Evolutionary conservation across 2,113 vertebrate species (phyloP).

Genomic region (Chrysemys picta): DNA sequence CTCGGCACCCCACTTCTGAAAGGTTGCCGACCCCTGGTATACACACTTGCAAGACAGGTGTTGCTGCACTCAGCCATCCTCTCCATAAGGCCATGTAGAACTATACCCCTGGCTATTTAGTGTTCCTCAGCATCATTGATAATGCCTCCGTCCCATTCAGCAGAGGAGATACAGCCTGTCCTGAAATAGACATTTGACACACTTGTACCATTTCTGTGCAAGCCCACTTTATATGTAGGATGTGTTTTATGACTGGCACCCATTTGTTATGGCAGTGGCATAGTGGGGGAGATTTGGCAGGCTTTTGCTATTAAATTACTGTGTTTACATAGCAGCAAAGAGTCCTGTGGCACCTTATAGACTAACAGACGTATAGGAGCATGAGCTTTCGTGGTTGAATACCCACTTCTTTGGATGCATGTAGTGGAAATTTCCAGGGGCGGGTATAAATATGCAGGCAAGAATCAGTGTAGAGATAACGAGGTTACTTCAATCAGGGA

Average conservation of each 20-base stretch:
- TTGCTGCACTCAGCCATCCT: not conserved
- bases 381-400: too few relatives aligned
- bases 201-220: not conserved
- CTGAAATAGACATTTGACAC: not conserved
- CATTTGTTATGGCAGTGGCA: not conserved
- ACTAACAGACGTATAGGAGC: too few relatives aligned
- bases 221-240: not conserved
- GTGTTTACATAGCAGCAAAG: not conserved
- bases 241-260: not conserved
- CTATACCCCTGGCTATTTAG: not conserved
- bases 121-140: not conserved
- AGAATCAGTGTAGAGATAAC: too few relatives aligned
- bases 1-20: too few relatives aligned
- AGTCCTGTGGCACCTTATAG: too few relatives aligned
- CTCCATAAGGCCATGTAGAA: not conserved
- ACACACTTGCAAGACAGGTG: not conserved
- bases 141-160: not conserved
- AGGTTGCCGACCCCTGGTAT: not conserved
- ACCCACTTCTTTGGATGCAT: too few relatives aligned
- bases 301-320: not conserved
- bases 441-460: too few relatives aligned
- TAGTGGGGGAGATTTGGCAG: rapidly evolving
- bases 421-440: too few relatives aligned
- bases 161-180: not conserved
- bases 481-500: too few relatives aligned